Base-by-base conservation (phyloP, 2,113 vertebrate species). In the Craseonycteris thonglongyai region DNA sequence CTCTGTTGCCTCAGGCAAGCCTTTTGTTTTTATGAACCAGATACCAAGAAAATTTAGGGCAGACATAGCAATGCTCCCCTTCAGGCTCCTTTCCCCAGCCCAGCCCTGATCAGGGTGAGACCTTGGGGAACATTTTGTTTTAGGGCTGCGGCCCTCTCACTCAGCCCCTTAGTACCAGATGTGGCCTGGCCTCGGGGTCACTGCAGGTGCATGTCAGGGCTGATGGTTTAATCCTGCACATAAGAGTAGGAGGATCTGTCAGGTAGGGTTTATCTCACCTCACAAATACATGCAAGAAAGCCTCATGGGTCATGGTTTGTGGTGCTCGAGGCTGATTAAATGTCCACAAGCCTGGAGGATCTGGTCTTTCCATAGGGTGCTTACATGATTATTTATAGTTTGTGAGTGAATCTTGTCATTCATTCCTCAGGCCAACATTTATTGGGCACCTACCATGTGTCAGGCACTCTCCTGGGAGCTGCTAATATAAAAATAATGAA, bases 11-110 rank as follows among this genome's bases (percentile, higher is more conserved):
- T 92, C 11, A n/a, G 72, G 88, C 68, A 38, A 71, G n/a, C n/a
- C 47, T 79, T 94, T 89, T 95, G 88, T 72, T 92, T 90, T 90
- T 74, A 75, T 89, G 91, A 96, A 95, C 4, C 51, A 68, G 71
- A 95, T 83, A 80, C 59, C 54, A 72, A 69, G 90, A 81, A 84
- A 61, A 90, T 59, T n/a, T 56, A 51, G 35, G 72, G 92, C 54
- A 59, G 54, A 81, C 7, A 14, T 54, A n/a, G 35, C n/a, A 72
- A 26, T 13, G 16, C 28, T 58, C 38, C n/a, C 35, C 38, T 47
- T 13, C 14, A 45, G 33, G 35, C n/a, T 91, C 45, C 38, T 21
- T 35, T 38, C 10, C 9, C 47, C 28, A 66, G 54, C 61, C 38
- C 16, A 5, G 1, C 22, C 19, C 7, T 0, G 1, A 45, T 9